Base-by-base conservation (phyloP, 2,113 vertebrate genomes). In the Cryptotis parvus region DNA sequence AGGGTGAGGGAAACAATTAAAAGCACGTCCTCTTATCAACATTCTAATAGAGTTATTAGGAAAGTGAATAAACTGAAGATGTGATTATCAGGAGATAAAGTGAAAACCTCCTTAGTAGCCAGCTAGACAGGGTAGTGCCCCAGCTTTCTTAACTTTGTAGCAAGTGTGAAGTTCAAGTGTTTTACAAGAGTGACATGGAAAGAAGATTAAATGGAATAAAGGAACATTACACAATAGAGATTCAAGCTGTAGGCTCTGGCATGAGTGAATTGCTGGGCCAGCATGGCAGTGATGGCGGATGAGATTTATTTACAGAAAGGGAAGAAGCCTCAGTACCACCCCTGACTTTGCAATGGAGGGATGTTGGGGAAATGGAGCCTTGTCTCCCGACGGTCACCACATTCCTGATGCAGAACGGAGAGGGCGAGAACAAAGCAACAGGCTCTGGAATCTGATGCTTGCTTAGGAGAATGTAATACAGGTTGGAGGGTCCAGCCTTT, bases 41-140 rank as follows among this genome's bases (percentile, higher is more conserved):
- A 97, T 97, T 95, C 96, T 97, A 97, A 97, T 97, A 95, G 94
- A 96, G 95, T 97, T 97, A 97, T 98, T 97, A 97, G 96, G 92
- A 92, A 92, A 93, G 96, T 94, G 96, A 96, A 95, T 97, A 97
- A 97, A 89, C 88, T 52, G 92, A 89, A 76, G 87, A 95, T 88
- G 68, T 75, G 89, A 94, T 95, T 95, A 92, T 68, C 88, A 95
- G 84, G 95, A 88, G 88, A 87, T 87, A 95, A 90, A 96, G 95
- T 84, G 96, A 96, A 97, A 95, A 79, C 83, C 39, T 83, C 73
- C 72, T 92, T 89, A 70, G 35, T 1, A 10, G 73, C 90, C 84
- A 95, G 74, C 24, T 58, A 79, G 93, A 95, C 91, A 85, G 52
- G 73, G 70, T 69, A 74, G 66, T 29, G 49, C 92, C 91, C 41